Base-by-base conservation (phyloP, 2,797 vertebrate species). In the Melanotaenia maccullochi region DNA sequence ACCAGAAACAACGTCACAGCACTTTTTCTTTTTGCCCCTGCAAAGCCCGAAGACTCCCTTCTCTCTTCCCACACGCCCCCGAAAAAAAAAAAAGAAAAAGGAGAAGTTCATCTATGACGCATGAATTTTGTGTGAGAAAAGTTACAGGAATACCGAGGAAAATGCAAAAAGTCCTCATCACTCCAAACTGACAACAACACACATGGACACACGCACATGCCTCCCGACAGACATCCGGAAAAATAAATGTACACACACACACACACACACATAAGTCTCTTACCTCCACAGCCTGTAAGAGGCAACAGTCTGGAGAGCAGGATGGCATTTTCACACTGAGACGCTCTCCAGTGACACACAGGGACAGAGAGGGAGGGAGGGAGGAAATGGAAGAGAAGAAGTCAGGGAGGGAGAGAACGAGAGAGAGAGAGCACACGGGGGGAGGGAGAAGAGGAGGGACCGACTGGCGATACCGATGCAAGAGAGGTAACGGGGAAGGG, bases 251-350 rank as follows among this genome's bases (percentile, higher is more conserved):
- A 63, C 42, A 60, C 77, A 40, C 38, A 52, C 67, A 40, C 38
- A 52, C 67, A 18, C 16, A 44, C 13, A 73, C 76, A 78, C 77
- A 87, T 78, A 61, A 75, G 81, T 68, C 9, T 81, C 96, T 97
- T 96, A 96, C 96, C 96, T 97, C 95, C 84, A 94, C 94, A 71
- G 96, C 93, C 93, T 87, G 95, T 91, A 97, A 96, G 91, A 96
- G 95, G 94, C 96, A 96, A 95, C 96, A 96, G 93, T 95, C 94
- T 75, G 95, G 94, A 93, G 96, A 97, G 91, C 95, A 96, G 94
- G 96, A 97, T 87, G 97, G 97, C 96, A 97, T 97, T 96, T 95
- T 96, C 94, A 95, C 95, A 94, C 78, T 89, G 90, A 93, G 87
- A 85, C 85, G 82, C 94, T 92, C 94, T 95, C 93, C 92, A 89